Evolutionary conservation across 2,113 vertebrate genomes (phyloP).

Genomic region (Rhabdornis inornatus): DNA sequence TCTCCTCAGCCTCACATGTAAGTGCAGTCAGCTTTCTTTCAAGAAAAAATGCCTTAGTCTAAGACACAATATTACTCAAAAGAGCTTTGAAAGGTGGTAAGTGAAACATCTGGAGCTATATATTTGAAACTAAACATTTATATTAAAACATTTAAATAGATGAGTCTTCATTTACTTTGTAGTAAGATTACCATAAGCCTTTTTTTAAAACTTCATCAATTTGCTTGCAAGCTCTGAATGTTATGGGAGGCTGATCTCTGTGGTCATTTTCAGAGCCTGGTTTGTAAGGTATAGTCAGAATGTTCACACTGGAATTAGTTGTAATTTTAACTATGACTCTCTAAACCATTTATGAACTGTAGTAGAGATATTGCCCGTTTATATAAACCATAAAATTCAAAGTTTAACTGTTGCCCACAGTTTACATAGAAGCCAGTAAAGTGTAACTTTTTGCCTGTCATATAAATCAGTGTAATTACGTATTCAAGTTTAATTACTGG

Average conservation of each 20-base stretch:
- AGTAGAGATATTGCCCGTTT: conserved; percentile 74
- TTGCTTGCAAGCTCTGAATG: background rate
- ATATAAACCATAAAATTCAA: conserved; percentile 80
- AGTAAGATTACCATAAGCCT: background rate
- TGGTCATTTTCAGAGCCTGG: conserved; percentile 51
- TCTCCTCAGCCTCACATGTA: conserved; percentile 95
- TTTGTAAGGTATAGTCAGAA: conserved; percentile 33
- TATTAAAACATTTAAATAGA: background rate
- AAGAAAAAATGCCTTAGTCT: background rate
- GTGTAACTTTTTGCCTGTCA: conserved; percentile 84
- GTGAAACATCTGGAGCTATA: background rate
- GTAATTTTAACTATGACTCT: conserved; percentile 71
- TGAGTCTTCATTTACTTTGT: background rate
- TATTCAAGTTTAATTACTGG: conserved; percentile 94
- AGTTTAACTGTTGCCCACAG: conserved; percentile 81
- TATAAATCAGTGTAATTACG: conserved; percentile 92
- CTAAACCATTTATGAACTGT: conserved; percentile 79
- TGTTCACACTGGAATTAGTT: conserved; percentile 58
- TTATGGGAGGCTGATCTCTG: background rate
- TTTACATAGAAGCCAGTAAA: conserved; percentile 85
- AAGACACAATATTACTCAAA: background rate
- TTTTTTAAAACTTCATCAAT: background rate
- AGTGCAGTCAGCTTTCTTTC: conserved; percentile 69
- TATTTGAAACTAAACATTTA: conserved; percentile 7
- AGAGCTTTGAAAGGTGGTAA: conserved; percentile 20